Percentiles rank a stretch among this genome's conserved stretches.
These are phyloP conservation scores for Dichetophora obliterata DNA, from an alignment of 2,888 invertebrate genomes.

Conservation along the genomic window DNA sequence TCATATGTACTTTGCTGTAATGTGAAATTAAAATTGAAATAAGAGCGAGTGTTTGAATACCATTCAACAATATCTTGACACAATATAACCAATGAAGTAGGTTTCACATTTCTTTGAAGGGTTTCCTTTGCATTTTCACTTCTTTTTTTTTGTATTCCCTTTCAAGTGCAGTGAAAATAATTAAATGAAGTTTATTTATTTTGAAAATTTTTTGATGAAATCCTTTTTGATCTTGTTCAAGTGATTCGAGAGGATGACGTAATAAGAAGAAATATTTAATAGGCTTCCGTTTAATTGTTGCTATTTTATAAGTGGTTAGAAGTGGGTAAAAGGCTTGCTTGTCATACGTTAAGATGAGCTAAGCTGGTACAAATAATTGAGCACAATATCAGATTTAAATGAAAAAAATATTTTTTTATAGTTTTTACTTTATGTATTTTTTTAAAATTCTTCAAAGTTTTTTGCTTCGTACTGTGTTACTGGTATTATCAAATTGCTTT, in stretches of 20 bases:
- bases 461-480: no score
- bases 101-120: slow-evolving; percentile 34
- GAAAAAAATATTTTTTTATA: no score
- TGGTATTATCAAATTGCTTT: no score
- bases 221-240: slow-evolving; percentile 16
- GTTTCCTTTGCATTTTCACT: neutral
- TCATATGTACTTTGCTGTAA: neutral
- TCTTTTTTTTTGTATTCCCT: neutral
- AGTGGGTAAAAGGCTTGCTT: neutral
- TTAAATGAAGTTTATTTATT: slow-evolving; percentile 28
- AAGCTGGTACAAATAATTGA: slow-evolving; percentile 11
- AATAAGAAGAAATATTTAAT: slow-evolving; percentile 4
- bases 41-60: slow-evolving; percentile 11
- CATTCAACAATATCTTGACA: slow-evolving; percentile 9
- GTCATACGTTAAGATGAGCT: neutral
- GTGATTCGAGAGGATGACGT: neutral
- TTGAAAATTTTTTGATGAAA: slow-evolving; percentile 10
- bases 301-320: neutral
- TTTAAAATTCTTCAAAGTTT: no score
- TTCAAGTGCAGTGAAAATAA: slow-evolving; percentile 33
- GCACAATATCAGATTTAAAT: slow-evolving; percentile 12
- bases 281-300: slow-evolving; percentile 5
- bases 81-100: slow-evolving; percentile 36
- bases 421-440: no score
- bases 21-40: slow-evolving; percentile 30